A percentile compares a stretch with the other conserved stretches of the same genome.
phyloP scores from a whole-genome alignment of 1,140 invertebrate genomes.

The Drosophila cardini region DNA sequence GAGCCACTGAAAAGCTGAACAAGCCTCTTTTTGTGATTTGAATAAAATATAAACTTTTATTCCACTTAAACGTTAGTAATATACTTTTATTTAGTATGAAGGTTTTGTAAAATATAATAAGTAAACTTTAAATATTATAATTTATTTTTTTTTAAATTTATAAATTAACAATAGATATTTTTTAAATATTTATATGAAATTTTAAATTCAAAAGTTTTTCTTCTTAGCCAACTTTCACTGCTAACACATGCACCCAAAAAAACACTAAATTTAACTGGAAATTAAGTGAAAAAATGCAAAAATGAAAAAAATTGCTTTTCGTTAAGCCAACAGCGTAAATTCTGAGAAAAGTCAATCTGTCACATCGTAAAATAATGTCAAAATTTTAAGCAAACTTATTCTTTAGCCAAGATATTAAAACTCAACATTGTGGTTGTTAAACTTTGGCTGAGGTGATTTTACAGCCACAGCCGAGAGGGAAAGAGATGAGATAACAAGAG shows the following conservation, averaged over 20 bases:
- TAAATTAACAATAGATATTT: no score
- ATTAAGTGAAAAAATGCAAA: neutral
- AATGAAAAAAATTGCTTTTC: neutral
- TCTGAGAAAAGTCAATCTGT: neutral
- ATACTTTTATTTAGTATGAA: no score
- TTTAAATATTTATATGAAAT: no score
- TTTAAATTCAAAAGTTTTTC: no score
- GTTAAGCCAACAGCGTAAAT: neutral
- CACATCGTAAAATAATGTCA: neutral
- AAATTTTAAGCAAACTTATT: constrained; percentile 12
- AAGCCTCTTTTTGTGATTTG: no score
- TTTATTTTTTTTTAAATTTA: no score
- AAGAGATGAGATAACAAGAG: neutral
- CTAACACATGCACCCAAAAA: no score
- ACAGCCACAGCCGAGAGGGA: neutral
- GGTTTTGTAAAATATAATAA: no score
- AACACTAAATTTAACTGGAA: neutral
- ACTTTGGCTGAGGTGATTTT: constrained; percentile 22
- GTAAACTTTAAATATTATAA: no score
- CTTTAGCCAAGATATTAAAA: neutral
- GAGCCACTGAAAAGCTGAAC: neutral
- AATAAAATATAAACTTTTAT: no score
- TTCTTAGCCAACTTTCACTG: no score
- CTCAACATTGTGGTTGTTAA: constrained; percentile 16
- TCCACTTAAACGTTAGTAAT: no score